Evolutionary conservation across 2,888 invertebrate genomes (phyloP).

Genomic region (Noctua comes): DNA sequence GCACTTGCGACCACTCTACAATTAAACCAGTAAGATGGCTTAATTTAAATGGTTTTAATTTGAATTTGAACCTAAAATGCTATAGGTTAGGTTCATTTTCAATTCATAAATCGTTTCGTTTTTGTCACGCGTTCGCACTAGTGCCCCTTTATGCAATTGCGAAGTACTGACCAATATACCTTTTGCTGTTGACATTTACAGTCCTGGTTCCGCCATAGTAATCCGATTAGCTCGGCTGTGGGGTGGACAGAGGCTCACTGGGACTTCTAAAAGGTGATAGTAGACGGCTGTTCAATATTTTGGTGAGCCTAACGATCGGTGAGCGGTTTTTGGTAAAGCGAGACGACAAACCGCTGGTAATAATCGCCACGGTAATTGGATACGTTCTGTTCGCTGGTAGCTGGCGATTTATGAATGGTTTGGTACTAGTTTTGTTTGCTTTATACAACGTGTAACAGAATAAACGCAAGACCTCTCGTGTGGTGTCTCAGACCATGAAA

Average conservation of each 20-base stretch:
- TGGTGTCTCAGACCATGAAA: no score
- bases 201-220: slow-evolving; percentile 77
- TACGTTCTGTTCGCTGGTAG: slow-evolving; percentile 21
- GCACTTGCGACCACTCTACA: no score
- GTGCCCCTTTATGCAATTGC: slow-evolving; percentile 32
- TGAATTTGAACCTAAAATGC: no score
- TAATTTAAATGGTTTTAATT: no score
- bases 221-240: slow-evolving; percentile 76
- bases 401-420: background rate
- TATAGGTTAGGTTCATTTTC: background rate
- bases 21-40: no score
- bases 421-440: background rate
- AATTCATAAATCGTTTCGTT: background rate
- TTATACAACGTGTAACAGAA: no score
- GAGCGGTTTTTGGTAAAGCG: slow-evolving; percentile 59
- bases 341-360: slow-evolving; percentile 58
- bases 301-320: slow-evolving; percentile 62
- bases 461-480: no score
- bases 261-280: slow-evolving; percentile 60
- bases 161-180: slow-evolving; percentile 57
- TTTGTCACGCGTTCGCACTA: background rate
- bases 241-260: slow-evolving; percentile 59
- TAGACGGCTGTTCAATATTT: slow-evolving; percentile 63
- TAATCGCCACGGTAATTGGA: slow-evolving; percentile 61
- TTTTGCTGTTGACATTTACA: slow-evolving; percentile 73